Percentiles rank a stretch among this genome's conserved stretches.
phyloP scores from a whole-genome alignment of 2,797 vertebrate species.

The Eleutherodactylus coqui region DNA sequence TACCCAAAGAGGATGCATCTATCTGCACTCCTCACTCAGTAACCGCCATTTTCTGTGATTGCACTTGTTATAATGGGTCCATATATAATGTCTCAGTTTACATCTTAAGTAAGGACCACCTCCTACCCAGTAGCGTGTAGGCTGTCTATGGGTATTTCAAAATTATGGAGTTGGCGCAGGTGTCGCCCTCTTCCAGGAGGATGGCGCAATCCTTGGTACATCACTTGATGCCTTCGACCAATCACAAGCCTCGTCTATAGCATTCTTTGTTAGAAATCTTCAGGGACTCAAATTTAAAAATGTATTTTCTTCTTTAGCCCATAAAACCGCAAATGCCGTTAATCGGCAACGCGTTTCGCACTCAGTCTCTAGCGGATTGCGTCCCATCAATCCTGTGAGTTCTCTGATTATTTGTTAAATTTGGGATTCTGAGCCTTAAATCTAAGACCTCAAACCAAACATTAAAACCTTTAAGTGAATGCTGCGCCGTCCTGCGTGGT shows the following conservation, averaged over 20 bases:
- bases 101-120: too few relatives aligned
- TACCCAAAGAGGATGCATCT: too few relatives aligned
- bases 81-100: too few relatives aligned
- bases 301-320: constrained; percentile 7
- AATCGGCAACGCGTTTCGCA: not conserved
- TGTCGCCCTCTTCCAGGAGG: not conserved
- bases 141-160: not conserved
- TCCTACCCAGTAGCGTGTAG: too few relatives aligned
- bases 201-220: not conserved
- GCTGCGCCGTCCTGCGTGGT: not conserved
- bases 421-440: constrained; percentile 7
- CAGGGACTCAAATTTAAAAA: constrained; percentile 14
- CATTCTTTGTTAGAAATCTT: not conserved
- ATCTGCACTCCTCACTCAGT: too few relatives aligned
- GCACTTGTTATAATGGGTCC: too few relatives aligned
- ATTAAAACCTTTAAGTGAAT: constrained; percentile 33
- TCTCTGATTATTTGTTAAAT: not conserved
- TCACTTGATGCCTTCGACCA: not conserved
- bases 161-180: not conserved
- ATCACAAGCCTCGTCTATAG: not conserved
- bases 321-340: constrained; percentile 25
- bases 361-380: too few relatives aligned
- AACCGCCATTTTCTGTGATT: too few relatives aligned
- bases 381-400: not conserved
- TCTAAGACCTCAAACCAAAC: constrained; percentile 39